Conservation (phyloP, 2,113 vertebrate species). For the Ciconia stormi region DNA sequence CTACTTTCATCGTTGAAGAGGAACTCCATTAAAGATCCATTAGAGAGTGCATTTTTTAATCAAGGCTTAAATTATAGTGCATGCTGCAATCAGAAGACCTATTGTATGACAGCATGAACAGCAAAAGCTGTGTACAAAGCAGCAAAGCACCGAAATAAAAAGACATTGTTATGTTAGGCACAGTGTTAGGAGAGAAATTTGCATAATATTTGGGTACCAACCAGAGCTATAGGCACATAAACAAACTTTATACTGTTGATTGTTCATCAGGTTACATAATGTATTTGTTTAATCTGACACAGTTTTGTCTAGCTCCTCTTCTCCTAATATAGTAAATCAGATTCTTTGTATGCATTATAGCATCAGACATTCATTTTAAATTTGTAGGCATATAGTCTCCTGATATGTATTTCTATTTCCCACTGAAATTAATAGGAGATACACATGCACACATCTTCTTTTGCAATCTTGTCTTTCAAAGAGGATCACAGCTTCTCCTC, state of each 20-base stretch:
- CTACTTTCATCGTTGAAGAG: neutral
- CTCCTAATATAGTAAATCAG: neutral
- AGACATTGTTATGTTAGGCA: neutral
- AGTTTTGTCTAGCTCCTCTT: neutral
- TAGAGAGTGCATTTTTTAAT: neutral
- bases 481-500: neutral
- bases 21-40: neutral
- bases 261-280: neutral
- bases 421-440: neutral
- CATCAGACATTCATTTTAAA: neutral
- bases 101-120: neutral
- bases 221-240: neutral
- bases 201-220: neutral
- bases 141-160: neutral
- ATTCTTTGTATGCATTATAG: neutral
- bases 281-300: neutral
- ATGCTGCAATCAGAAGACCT: neutral
- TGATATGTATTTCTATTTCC: neutral
- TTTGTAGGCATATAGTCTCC: neutral
- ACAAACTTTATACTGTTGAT: neutral
- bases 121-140: neutral
- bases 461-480: neutral
- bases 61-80: conserved; percentile 1
- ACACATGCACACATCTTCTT: neutral
- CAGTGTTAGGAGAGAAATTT: neutral